Base-by-base conservation (phyloP, 2,888 invertebrate genomes). In the Brachyopa scutellaris region DNA sequence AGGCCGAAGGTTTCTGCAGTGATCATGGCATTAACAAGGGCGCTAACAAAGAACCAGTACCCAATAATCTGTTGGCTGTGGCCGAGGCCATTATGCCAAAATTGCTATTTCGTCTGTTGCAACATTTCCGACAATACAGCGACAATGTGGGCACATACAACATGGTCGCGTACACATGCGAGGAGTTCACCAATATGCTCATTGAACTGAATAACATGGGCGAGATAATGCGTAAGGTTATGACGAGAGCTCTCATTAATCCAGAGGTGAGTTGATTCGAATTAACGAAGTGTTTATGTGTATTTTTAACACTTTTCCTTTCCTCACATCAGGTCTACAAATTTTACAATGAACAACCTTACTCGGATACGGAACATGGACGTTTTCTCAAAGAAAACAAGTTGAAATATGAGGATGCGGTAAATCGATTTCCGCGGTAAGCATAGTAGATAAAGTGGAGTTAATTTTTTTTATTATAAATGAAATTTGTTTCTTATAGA, bases 201-300 rank as follows among this genome's bases (percentile, higher is more conserved):
- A 95, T 98, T 91, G 97, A 97, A 88, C 94, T 98, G 86, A 97
- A 97, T 91, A 97, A 97, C 88, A 97, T 98, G 97, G 99, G 99
- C 33, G 97, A 97, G 85, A 94, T 98, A 84, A 98, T 99, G 98
- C 93, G 98, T 85, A 93, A 94, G 86, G 97, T 98, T 70, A 97
- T 99, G 95, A 97, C 97, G 40, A 93, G 95, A 85, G 96, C 97
- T 26, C 93, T 99, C 26, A 97, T 96, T 64, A 96, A 97, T 92
- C 95, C 96, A 61, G 95, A 96, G 92, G 94, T 95, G 87, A 85
- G 85, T 84, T 40, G n/a, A n/a, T n/a, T n/a, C n/a, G n/a, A n/a
- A n/a, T n/a, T n/a, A n/a, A n/a, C n/a, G n/a, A n/a, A n/a, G n/a
- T n/a, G n/a, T n/a, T n/a, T n/a, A n/a, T n/a, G n/a, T n/a, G n/a